A percentile compares a stretch with the other conserved stretches of the same genome.
Evolutionary conservation across 1,140 invertebrate species (phyloP).

Genomic region (Holcopasites calliopsidis): DNA sequence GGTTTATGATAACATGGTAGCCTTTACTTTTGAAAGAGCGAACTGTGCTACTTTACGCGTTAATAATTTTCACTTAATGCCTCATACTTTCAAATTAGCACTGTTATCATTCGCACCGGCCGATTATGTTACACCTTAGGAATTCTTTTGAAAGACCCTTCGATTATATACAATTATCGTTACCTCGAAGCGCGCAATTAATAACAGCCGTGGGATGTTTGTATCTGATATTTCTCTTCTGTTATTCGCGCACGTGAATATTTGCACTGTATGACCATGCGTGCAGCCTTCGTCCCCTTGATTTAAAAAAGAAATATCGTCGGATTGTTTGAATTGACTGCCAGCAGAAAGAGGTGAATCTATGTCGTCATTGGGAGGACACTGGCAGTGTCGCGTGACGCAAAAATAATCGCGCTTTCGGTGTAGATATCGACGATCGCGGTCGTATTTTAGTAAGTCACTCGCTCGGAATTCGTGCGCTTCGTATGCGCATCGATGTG

Average conservation of each 20-base stretch:
- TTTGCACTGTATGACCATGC: no score
- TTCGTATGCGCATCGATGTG: neutral
- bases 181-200: neutral
- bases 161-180: neutral
- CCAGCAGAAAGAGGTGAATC: neutral
- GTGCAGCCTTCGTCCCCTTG: neutral
- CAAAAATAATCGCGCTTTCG: slow-evolving; percentile 27
- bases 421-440: slow-evolving; percentile 3
- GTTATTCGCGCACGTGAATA: no score
- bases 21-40: no score
- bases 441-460: slow-evolving; percentile 1
- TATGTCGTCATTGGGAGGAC: neutral
- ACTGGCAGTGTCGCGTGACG: slow-evolving; percentile 30
- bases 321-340: neutral
- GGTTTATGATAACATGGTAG: neutral
- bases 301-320: slow-evolving; percentile 12
- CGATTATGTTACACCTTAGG: neutral
- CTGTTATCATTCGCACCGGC: no score
- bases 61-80: slow-evolving; percentile 5
- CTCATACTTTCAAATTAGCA: neutral
- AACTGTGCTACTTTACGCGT: neutral
- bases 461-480: neutral
- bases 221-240: neutral
- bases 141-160: neutral
- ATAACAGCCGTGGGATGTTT: neutral